Evolutionary conservation across 2,113 vertebrate genomes (phyloP), one percentile per base, ranked within the genome.

Genomic region (Eulacestoma nigropectus): DNA sequence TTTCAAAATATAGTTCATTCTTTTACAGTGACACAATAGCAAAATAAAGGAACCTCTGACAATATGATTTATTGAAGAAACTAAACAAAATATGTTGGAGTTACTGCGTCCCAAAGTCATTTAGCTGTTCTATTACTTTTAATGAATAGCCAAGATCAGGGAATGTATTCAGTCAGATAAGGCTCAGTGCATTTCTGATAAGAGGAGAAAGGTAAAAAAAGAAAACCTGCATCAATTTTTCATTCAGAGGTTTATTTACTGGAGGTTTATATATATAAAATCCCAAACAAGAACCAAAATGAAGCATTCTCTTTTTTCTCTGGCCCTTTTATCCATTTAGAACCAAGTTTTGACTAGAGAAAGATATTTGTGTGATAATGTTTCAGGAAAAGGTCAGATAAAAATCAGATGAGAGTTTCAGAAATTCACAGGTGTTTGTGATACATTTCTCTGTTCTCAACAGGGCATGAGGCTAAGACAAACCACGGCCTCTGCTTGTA

Each of bases 101-200:
- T 92, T 91, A 84, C 87, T 81, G 52, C 84, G 73, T 84, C 95
- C 95, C 93, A 89, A 92, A 96, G 97, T 97, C 96, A 97, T 97
- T 97, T 97, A 97, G 96, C 97, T 96, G 89, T 98, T 97, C 96
- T 97, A 96, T 97, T 97, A 97, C 95, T 97, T 97, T 96, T 97
- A 97, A 98, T 97, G 97, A 97, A 97, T 95, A 97, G 96, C 94
- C 86, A 56, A 93, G 97, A 97, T 97, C 86, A 95, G 95, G 47
- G 77, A 94, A 96, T 95, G 75, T 81, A 93, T 92, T 95, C 90
- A 56, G 73, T 0, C 30, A 96, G 95, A 97, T 96, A 95, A 78
- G 96, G 91, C 93, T 96, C 94, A 90, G 89, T 89, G 90, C 81
- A 29, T 90, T 95, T 97, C 87, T 96, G 97, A 98, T 97, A 96